Conservation (phyloP, 2,888 invertebrate species). For the Caenorhabditis sp. region DNA sequence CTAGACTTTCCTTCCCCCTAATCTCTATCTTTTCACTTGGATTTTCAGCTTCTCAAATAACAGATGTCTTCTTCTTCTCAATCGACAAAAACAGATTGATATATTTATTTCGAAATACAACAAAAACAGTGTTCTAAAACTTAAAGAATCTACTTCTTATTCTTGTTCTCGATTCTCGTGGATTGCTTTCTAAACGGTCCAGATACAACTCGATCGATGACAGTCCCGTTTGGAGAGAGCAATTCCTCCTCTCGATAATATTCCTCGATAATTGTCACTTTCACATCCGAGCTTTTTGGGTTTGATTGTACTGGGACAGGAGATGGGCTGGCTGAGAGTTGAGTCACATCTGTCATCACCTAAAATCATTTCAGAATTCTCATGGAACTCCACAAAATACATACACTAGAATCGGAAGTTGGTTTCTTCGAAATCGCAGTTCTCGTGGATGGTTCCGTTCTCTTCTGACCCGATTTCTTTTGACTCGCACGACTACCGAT, state of each 20-base stretch:
- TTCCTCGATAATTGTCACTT: constrained; percentile 59
- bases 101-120: constrained; percentile 25
- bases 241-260: constrained; percentile 62
- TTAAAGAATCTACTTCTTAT: background rate
- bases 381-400: background rate
- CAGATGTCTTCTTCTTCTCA: constrained; percentile 9
- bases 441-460: constrained; percentile 5
- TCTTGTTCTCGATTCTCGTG: constrained; percentile 35
- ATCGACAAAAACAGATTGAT: background rate
- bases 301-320: background rate
- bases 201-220: constrained; percentile 39
- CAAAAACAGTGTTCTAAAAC: background rate
- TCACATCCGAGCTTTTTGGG: constrained; percentile 42
- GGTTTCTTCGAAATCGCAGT: constrained; percentile 24
- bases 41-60: constrained; percentile 17
- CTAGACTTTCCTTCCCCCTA: background rate
- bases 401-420: constrained; percentile 7
- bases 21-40: constrained; percentile 15
- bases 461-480: constrained; percentile 7
- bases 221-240: constrained; percentile 55
- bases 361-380: background rate
- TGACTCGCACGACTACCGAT: background rate
- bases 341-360: constrained; percentile 22
- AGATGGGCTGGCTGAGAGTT: background rate
- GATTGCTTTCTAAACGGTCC: constrained; percentile 52